These are phyloP conservation scores for Rhinogobius similis DNA, from an alignment of 2,113 vertebrate genomes.

Conservation along the genomic window DNA sequence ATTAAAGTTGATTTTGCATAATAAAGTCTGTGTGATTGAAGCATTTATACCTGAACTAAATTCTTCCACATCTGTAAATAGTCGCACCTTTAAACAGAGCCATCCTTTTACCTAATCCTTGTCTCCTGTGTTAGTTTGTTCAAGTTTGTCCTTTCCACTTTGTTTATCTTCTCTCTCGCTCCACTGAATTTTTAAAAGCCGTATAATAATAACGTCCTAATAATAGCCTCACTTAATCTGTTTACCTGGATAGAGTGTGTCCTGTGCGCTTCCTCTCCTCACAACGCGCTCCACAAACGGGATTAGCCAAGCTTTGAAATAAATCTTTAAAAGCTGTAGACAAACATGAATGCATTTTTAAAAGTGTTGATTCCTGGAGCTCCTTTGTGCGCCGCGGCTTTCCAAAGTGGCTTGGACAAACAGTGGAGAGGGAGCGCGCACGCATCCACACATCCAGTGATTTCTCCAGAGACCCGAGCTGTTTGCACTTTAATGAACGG, in stretches of 20 bases:
- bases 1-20: too few relatives aligned
- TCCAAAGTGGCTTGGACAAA: conserved; percentile 21
- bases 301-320: conserved; percentile 3
- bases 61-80: too few relatives aligned
- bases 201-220: conserved; percentile 50
- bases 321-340: background rate
- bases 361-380: conserved; percentile 2
- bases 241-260: conserved; percentile 40
- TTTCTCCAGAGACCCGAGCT: conserved; percentile 38
- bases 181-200: conserved; percentile 12
- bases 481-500: conserved; percentile 40
- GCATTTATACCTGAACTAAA: too few relatives aligned
- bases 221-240: conserved; percentile 59
- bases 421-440: conserved; percentile 2
- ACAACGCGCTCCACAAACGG: background rate
- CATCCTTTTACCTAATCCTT: background rate
- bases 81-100: background rate
- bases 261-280: conserved; percentile 16
- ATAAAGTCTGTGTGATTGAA: too few relatives aligned
- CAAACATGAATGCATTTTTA: background rate
- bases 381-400: background rate
- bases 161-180: conserved; percentile 20
- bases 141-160: background rate
- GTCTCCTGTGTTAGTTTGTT: background rate
- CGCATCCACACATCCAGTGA: conserved; percentile 18